phyloP scores from a whole-genome alignment of 2,888 invertebrate genomes.

The Ischnus inquisitorius region DNA sequence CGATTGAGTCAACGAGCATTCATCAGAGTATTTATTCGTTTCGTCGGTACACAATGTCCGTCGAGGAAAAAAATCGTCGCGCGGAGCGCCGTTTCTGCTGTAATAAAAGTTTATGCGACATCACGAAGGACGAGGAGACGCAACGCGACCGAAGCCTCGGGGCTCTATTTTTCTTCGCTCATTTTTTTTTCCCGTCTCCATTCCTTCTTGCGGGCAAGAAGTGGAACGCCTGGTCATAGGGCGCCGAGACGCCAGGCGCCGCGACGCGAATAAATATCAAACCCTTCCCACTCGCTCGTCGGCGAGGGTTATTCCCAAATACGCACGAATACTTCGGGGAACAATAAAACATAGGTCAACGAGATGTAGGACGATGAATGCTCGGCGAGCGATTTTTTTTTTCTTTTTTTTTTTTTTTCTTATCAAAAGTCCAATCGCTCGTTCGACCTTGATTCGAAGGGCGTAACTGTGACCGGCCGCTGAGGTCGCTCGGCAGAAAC shows the following conservation, averaged over 20 bases:
- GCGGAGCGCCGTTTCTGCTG: neutral
- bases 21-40: too few relatives aligned
- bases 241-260: conserved; percentile 63
- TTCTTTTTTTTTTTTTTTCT: neutral
- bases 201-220: conserved; percentile 35
- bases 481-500: neutral
- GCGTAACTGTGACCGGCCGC: neutral
- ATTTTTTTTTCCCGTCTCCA: conserved; percentile 7
- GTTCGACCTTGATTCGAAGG: conserved; percentile 35
- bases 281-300: conserved; percentile 10
- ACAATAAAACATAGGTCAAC: conserved; percentile 61
- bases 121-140: neutral
- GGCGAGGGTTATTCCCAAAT: conserved; percentile 40
- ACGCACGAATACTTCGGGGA: conserved; percentile 45
- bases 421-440: conserved; percentile 35
- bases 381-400: too few relatives aligned
- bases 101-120: conserved; percentile 5
- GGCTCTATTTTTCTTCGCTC: neutral
- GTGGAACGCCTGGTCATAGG: conserved; percentile 26
- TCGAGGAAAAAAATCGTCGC: neutral
- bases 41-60: neutral
- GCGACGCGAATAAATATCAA: conserved; percentile 61
- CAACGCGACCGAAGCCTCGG: neutral
- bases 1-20: too few relatives aligned
- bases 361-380: conserved; percentile 30